Base-by-base conservation (phyloP, 2,888 invertebrate genomes). In the Mayetiola destructor region DNA sequence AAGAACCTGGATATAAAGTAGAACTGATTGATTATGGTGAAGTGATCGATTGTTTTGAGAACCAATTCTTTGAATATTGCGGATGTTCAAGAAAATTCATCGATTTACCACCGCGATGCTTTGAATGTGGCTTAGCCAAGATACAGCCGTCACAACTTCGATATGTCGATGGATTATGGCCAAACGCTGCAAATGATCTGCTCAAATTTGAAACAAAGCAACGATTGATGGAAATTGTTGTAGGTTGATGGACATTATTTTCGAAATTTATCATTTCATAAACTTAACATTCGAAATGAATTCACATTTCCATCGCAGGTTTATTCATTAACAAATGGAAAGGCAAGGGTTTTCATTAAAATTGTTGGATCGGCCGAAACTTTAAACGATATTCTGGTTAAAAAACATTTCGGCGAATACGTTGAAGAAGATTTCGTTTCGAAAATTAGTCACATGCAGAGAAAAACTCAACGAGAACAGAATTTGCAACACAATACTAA, bases 391-490 rank as follows among this genome's bases (percentile, higher is more conserved):
- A 70, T 75, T 56, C 72, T 94, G 8, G 69, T 88, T 0, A 69
- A 77, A 0, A 68, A 75, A 12, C 79, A 80, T 0, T 78, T 74
- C 62, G 92, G 87, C 0, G 79, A 84, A 54, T 65, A 70, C 14
- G 77, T 79, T 6, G 85, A 87, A 62, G 93, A 93, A 68, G 81
- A 81, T 64, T 87, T 81, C 65, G 75, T 84, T 53, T 93, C 92
- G 0, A 84, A 82, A 73, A 81, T 81, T 62, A 37, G 39, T 39
- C 56, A 56, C 29, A 9, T 23, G 18, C 10, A 10, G 27, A 23
- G 56, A 29, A n/a, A 37, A 29, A 29, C 73, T 70, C 61, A 69
- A 70, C 10, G 73, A 8, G n/a, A 56, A 21, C 40, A 55, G 8
- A 14, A 27, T 8, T 6, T 27, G 21, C 2, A 21, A 2, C 12